phyloP scores from a whole-genome alignment of 2,888 invertebrate genomes.

The Drosophila mercatorum region DNA sequence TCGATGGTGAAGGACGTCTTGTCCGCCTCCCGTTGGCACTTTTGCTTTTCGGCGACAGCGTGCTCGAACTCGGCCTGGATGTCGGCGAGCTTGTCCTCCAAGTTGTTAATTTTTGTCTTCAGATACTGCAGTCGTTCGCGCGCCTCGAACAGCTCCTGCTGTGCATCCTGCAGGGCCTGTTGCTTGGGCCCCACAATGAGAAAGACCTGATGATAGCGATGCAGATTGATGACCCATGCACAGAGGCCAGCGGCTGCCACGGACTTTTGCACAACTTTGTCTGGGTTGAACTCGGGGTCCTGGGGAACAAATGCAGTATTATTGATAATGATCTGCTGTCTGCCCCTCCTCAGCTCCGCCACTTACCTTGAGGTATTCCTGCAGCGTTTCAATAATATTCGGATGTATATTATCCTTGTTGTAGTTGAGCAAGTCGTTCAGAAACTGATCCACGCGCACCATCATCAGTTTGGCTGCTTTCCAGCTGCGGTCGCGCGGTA shows the following conservation, averaged over 20 bases:
- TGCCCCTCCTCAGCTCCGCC: neutral
- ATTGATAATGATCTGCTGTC: neutral
- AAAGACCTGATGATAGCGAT: constrained; percentile 95
- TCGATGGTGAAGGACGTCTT: constrained; percentile 95
- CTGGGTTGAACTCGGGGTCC: constrained; percentile 93
- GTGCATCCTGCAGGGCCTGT: constrained; percentile 93
- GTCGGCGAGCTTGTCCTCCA: constrained; percentile 90
- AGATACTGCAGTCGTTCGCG: constrained; percentile 91
- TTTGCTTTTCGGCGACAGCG: constrained; percentile 93
- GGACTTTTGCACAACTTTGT: constrained; percentile 93
- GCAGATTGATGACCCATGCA: constrained; percentile 97
- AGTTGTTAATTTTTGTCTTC: constrained; percentile 88
- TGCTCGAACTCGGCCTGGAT: constrained; percentile 94
- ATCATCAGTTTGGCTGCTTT: constrained; percentile 96
- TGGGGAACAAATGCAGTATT: constrained; percentile 31
- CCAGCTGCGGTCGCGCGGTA: constrained; percentile 97
- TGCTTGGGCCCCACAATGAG: constrained; percentile 97
- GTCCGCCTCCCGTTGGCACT: constrained; percentile 97
- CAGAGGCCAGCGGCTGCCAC: constrained; percentile 96
- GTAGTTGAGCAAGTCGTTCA: constrained; percentile 93
- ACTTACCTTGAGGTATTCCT: constrained; percentile 84
- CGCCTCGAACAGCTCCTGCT: constrained; percentile 92
- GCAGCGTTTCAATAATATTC: constrained; percentile 91
- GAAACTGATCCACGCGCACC: constrained; percentile 95
- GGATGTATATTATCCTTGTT: constrained; percentile 97